phyloP scores from a whole-genome alignment of 2,888 invertebrate species.

The Tenodera sinensis region DNA sequence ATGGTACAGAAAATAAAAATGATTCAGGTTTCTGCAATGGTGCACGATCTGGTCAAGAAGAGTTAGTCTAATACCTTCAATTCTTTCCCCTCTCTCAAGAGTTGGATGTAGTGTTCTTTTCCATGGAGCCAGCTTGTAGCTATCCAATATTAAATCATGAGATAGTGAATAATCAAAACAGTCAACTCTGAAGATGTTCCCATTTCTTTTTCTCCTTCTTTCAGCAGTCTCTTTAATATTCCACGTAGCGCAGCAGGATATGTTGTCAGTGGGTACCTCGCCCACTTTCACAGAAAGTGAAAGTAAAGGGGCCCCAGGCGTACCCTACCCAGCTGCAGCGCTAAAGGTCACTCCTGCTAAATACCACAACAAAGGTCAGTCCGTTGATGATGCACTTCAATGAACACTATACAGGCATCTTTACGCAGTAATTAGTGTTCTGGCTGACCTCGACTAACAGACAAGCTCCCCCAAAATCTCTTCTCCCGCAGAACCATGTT shows the following conservation, averaged over 20 bases:
- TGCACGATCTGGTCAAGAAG: too few species aligned
- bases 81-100: too few species aligned
- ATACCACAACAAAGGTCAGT: neutral
- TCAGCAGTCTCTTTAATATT: neutral
- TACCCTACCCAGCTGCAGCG: neutral
- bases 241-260: neutral
- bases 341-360: neutral
- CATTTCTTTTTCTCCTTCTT: neutral
- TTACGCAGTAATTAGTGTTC: neutral
- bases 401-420: neutral
- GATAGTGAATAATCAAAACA: too few species aligned
- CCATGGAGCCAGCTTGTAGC: too few species aligned
- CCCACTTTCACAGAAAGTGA: neutral
- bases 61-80: too few species aligned
- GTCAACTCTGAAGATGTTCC: too few species aligned
- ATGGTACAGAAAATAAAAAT: too few species aligned
- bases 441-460: too few species aligned
- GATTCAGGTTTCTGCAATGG: too few species aligned
- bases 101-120: too few species aligned
- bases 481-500: neutral
- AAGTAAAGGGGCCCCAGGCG: neutral
- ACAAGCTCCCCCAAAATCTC: neutral
- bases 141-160: too few species aligned
- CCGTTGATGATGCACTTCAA: neutral
- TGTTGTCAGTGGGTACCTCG: neutral